Evolutionary conservation across 1,140 invertebrate genomes (phyloP).

Genomic region (Plodia interpunctella): DNA sequence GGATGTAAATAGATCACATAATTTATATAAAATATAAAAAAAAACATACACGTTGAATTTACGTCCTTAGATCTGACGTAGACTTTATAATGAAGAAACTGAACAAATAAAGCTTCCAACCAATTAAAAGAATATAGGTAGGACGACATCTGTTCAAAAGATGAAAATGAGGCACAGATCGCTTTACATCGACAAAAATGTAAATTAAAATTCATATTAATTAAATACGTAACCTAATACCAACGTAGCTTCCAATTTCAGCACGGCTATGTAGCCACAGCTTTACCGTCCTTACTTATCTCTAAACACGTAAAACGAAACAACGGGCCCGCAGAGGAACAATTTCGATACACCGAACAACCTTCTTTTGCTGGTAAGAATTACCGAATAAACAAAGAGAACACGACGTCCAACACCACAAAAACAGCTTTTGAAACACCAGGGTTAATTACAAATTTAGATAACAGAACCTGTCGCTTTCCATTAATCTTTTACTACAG

Average conservation of each 20-base stretch:
- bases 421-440: conserved; percentile 33
- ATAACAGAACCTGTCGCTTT: conserved; percentile 30
- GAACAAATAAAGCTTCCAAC: no score
- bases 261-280: conserved; percentile 21
- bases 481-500: conserved; percentile 42
- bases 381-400: conserved; percentile 20
- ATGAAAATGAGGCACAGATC: no score
- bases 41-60: no score
- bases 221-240: no score
- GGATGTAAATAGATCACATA: no score
- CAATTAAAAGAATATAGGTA: no score
- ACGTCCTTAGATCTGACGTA: no score
- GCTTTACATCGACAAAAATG: no score
- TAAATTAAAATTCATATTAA: no score
- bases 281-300: conserved; percentile 43
- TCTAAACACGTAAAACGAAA: conserved; percentile 35
- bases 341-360: conserved; percentile 31
- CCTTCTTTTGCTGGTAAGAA: conserved; percentile 21
- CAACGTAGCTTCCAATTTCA: background rate
- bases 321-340: conserved; percentile 30
- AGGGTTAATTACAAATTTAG: conserved; percentile 33
- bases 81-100: no score
- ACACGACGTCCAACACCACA: conserved; percentile 24
- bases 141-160: no score
- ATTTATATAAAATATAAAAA: no score